A percentile compares a stretch with the other conserved stretches of the same genome.
Evolutionary conservation across 1,140 invertebrate genomes (phyloP).

Genomic region (Drosophila insularis): DNA sequence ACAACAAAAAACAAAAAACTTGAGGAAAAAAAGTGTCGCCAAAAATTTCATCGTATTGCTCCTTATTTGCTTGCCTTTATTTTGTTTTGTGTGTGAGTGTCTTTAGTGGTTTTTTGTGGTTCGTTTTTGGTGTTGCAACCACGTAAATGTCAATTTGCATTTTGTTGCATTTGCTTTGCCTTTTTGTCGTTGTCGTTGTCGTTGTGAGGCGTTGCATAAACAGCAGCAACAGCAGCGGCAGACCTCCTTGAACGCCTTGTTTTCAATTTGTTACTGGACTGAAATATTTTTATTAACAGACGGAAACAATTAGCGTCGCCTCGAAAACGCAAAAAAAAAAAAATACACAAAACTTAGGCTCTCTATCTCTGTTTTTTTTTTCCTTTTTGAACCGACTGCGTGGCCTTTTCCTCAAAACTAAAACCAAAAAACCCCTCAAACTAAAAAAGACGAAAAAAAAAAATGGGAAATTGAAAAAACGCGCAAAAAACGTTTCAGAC

Average conservation of each 20-base stretch:
- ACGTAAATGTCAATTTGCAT: constrained; percentile 81
- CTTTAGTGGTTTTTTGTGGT: constrained; percentile 43
- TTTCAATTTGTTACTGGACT: constrained; percentile 77
- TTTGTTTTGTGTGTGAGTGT: constrained; percentile 43
- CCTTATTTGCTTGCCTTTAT: constrained; percentile 71
- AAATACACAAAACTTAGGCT: constrained; percentile 30
- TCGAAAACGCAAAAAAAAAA: constrained; percentile 45
- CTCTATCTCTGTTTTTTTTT: constrained; percentile 15
- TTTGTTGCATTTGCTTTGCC: constrained; percentile 45
- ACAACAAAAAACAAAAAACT: too few species aligned
- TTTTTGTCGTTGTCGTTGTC: constrained; percentile 31
- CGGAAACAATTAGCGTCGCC: constrained; percentile 79
- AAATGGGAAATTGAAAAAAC: constrained; percentile 72
- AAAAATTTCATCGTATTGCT: constrained; percentile 67
- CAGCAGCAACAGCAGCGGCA: constrained; percentile 45
- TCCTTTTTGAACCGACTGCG: constrained; percentile 29
- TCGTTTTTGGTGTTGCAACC: constrained; percentile 67
- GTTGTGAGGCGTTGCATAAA: constrained; percentile 76
- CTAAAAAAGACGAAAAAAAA: constrained; percentile 24
- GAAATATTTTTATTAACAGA: constrained; percentile 81
- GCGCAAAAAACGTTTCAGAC: constrained; percentile 74
- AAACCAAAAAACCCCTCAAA: constrained; percentile 20
- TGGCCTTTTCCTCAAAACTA: constrained; percentile 60
- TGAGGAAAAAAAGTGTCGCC: constrained; percentile 66
- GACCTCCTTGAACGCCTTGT: constrained; percentile 46